Evolutionary conservation across 2,797 vertebrate genomes (phyloP).

Genomic region (Pseudochirops cupreus): DNA sequence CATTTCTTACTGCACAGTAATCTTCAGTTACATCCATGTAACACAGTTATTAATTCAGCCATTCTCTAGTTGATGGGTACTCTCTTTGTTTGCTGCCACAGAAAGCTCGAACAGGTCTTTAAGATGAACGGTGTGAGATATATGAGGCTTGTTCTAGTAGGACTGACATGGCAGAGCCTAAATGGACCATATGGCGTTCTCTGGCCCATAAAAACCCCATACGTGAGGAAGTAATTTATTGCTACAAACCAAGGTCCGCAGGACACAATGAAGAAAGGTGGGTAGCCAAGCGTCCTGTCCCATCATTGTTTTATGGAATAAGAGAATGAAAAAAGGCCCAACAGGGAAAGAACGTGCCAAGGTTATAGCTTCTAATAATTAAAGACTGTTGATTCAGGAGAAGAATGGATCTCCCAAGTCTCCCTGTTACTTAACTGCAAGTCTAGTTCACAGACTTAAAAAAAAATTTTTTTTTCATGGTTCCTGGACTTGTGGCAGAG

Average conservation of each 20-base stretch:
- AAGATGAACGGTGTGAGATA: neutral
- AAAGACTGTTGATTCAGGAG: slow-evolving; percentile 31
- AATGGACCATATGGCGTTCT: slow-evolving; percentile 72
- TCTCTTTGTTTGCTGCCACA: neutral
- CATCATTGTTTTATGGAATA: slow-evolving; percentile 77
- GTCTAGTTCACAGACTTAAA: slow-evolving; percentile 4
- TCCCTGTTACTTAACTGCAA: slow-evolving; percentile 5
- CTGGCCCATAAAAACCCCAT: slow-evolving; percentile 75
- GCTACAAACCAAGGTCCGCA: slow-evolving; percentile 59
- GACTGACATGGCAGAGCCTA: slow-evolving; percentile 61
- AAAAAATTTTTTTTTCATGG: slow-evolving; percentile 28
- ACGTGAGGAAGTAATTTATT: slow-evolving; percentile 78
- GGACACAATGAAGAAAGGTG: slow-evolving; percentile 35
- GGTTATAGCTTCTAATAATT: slow-evolving; percentile 45
- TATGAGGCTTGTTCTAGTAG: neutral
- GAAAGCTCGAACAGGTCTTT: slow-evolving; percentile 45
- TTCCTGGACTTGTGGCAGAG: slow-evolving; percentile 56
- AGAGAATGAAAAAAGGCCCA: slow-evolving; percentile 55
- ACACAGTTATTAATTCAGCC: neutral
- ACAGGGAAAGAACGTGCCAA: neutral
- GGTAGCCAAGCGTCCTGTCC: slow-evolving; percentile 55
- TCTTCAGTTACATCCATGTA: slow-evolving; percentile 1
- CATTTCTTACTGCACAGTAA: neutral
- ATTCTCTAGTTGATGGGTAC: neutral
- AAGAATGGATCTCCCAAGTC: slow-evolving; percentile 1